Percentiles rank a stretch among this genome's conserved stretches.
These are phyloP conservation scores for Carassius gibelio DNA, from an alignment of 2,113 vertebrate species.

Conservation along the genomic window DNA sequence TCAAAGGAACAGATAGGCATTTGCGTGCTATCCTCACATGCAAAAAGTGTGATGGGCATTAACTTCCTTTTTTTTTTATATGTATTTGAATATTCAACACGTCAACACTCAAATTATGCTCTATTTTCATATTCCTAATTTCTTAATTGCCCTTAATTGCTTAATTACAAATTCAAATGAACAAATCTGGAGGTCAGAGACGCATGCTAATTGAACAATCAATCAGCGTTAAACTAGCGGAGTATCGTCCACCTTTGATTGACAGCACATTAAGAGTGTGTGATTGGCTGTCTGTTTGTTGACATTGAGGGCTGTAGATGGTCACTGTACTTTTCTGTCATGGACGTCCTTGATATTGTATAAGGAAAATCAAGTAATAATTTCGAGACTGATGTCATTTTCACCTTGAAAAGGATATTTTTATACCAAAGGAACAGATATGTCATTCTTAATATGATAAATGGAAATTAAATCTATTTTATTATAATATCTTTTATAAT, in stretches of 20 bases:
- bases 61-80: not conserved
- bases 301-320: conserved; percentile 69
- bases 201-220: conserved; percentile 79
- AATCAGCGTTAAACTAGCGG: conserved; percentile 72
- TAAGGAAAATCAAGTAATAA: not conserved
- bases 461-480: no score
- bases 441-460: not conserved
- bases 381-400: not conserved
- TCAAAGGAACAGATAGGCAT: conserved; percentile 67
- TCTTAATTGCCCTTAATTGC: conserved; percentile 81
- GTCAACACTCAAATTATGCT: conserved; percentile 70
- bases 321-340: conserved; percentile 51
- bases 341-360: conserved; percentile 59
- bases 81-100: conserved; percentile 67
- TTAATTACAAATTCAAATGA: conserved; percentile 82
- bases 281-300: conserved; percentile 67
- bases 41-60: conserved; percentile 31
- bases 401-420: not conserved
- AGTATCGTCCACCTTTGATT: conserved; percentile 71
- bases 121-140: conserved; percentile 76
- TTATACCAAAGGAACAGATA: not conserved
- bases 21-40: conserved; percentile 12
- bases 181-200: conserved; percentile 79
- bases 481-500: no score
- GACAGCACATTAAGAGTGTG: conserved; percentile 74